Evolutionary conservation across 2,888 invertebrate species (phyloP), one percentile per base, ranked within the genome.

Genomic region (Drosophila ezoana): DNA sequence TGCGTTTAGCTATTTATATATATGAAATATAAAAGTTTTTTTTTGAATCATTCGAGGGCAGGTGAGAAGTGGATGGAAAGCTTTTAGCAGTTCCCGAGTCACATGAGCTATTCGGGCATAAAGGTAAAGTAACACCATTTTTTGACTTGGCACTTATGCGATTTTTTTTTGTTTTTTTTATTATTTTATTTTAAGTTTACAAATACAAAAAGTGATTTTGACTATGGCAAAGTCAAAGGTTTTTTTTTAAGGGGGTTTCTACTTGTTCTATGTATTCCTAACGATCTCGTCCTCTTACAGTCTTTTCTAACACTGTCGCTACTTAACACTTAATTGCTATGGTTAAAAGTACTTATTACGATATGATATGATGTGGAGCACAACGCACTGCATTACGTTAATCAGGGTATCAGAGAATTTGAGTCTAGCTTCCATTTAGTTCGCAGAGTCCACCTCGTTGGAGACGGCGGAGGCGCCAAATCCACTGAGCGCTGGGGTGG

Each of bases 261-360:
- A 41, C 35, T 33, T 14, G 43, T n/a, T 67, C 64, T 69, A 60
- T 47, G 40, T 23, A 28, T 28, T 14, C 41, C 56, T 58, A 58
- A 38, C 38, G 53, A 40, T 40, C 40, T 43, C 47, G 65, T 76
- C 52, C 79, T 79, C 72, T 63, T 87, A 69, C 83, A 84, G 88
- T 85, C 84, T 84, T 87, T 65, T 82, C 82, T 79, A 79, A 72
- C 76, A 76, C 83, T 71, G 64, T 71, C 60, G 68, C 73, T 85
- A 79, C 75, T 69, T 65, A 67, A 51, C 20, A 41, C 47, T 70
- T 63, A 63, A 49, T 37, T 8, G n/a, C 33, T 48, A 48, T 16
- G 63, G 13, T 69, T 71, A 60, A 45, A 44, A 45, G 54, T 11
- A 41, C 40, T 52, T 72, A 71, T 43, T 28, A n/a, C 16, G 13